phyloP scores from a whole-genome alignment of 2,888 invertebrate genomes.

The Lymantria dispar region DNA sequence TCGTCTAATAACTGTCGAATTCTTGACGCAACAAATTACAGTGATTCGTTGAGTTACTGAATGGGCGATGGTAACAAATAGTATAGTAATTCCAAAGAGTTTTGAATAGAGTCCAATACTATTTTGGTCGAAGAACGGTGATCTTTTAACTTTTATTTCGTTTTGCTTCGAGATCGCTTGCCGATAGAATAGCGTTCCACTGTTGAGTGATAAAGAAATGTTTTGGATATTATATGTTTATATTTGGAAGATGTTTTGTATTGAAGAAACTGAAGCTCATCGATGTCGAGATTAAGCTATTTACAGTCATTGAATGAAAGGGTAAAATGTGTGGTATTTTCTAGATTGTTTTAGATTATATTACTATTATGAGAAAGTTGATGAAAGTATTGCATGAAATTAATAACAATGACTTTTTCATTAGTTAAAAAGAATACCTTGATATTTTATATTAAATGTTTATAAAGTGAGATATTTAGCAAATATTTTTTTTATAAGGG shows the following conservation, averaged over 20 bases:
- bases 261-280: conserved; percentile 12
- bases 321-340: background rate
- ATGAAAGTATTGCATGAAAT: too few species aligned
- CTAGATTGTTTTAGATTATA: too few species aligned
- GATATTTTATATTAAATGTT: too few species aligned
- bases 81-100: conserved; percentile 78
- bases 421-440: too few species aligned
- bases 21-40: conserved; percentile 65
- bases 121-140: conserved; percentile 73
- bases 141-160: conserved; percentile 67
- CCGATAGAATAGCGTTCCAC: conserved; percentile 50
- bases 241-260: conserved; percentile 17
- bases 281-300: conserved; percentile 10
- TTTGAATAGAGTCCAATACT: conserved; percentile 81
- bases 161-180: conserved; percentile 58
- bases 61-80: conserved; percentile 75
- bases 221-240: conserved; percentile 24
- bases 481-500: too few species aligned
- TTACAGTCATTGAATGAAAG: conserved; percentile 6
- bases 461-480: too few species aligned
- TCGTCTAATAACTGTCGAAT: conserved; percentile 69
- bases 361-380: too few species aligned
- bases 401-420: too few species aligned
- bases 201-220: conserved; percentile 32
- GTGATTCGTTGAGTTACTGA: conserved; percentile 74